Conservation (phyloP, 2,888 invertebrate species). For the Brenthis ino region DNA sequence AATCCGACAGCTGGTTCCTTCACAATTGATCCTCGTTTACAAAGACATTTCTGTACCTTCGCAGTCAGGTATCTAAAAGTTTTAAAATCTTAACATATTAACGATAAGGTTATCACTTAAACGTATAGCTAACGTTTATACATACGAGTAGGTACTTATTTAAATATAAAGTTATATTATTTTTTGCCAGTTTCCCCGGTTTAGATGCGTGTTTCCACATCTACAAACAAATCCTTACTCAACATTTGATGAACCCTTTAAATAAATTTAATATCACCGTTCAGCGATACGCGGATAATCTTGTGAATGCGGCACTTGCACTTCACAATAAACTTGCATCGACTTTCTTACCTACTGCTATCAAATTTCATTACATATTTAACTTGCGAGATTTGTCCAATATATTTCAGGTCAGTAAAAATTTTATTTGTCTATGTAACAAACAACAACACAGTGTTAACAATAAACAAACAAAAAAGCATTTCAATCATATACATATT, state of each 20-base stretch:
- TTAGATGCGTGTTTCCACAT: slow-evolving; percentile 91
- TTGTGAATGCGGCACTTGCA: slow-evolving; percentile 88
- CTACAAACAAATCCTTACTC: slow-evolving; percentile 90
- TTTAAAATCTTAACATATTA: neutral
- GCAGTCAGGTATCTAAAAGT: slow-evolving; percentile 85
- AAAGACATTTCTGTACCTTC: slow-evolving; percentile 93
- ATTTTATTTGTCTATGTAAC: no score
- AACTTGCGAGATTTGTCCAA: slow-evolving; percentile 96
- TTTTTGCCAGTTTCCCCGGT: slow-evolving; percentile 87
- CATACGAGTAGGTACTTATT: neutral
- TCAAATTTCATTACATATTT: slow-evolving; percentile 97
- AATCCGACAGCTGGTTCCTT: slow-evolving; percentile 98
- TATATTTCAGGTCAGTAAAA: slow-evolving; percentile 90
- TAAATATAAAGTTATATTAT: neutral
- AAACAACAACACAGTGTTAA: no score
- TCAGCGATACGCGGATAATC: slow-evolving; percentile 79
- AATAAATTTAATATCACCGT: slow-evolving; percentile 86
- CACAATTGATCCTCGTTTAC: slow-evolving; percentile 94
- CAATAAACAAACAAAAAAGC: neutral
- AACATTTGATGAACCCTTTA: slow-evolving; percentile 85
- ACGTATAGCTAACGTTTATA: neutral
- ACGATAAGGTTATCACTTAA: neutral
- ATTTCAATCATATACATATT: no score
- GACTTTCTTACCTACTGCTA: slow-evolving; percentile 94
- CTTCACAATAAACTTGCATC: slow-evolving; percentile 89